phyloP scores from a whole-genome alignment of 1,140 invertebrate genomes.

The Aleiodes sp. region DNA sequence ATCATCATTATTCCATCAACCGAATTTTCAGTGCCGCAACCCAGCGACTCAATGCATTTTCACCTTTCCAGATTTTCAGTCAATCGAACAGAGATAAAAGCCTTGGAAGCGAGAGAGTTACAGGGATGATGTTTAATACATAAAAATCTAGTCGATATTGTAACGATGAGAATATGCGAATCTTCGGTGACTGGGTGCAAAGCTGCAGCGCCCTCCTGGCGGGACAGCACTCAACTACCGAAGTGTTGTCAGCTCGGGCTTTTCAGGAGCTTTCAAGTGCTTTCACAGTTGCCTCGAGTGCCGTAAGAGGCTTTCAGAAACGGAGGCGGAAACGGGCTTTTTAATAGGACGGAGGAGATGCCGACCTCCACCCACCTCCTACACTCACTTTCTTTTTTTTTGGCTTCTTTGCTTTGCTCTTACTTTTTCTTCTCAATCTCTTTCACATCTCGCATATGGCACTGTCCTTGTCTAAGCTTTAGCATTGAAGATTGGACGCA shows the following conservation, averaged over 20 bases:
- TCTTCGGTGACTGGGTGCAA: constrained; percentile 42
- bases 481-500: background rate
- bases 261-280: constrained; percentile 68
- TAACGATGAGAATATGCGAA: constrained; percentile 38
- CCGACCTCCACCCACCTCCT: constrained; percentile 29
- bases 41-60: too few relatives aligned
- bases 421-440: constrained; percentile 8
- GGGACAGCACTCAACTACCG: constrained; percentile 63
- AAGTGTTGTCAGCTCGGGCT: constrained; percentile 66
- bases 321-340: constrained; percentile 67
- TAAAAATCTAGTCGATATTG: constrained; percentile 41
- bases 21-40: too few relatives aligned
- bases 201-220: constrained; percentile 36
- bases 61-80: too few relatives aligned
- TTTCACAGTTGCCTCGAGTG: constrained; percentile 67
- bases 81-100: too few relatives aligned
- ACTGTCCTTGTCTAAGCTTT: background rate
- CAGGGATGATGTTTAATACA: constrained; percentile 39
- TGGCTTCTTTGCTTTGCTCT: constrained; percentile 14
- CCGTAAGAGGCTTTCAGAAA: constrained; percentile 67
- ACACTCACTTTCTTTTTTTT: constrained; percentile 23
- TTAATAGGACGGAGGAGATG: constrained; percentile 65
- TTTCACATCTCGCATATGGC: background rate
- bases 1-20: too few relatives aligned
- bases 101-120: constrained; percentile 4